Conservation (phyloP, 2,797 vertebrate genomes). For the Crypturellus tataupa region DNA sequence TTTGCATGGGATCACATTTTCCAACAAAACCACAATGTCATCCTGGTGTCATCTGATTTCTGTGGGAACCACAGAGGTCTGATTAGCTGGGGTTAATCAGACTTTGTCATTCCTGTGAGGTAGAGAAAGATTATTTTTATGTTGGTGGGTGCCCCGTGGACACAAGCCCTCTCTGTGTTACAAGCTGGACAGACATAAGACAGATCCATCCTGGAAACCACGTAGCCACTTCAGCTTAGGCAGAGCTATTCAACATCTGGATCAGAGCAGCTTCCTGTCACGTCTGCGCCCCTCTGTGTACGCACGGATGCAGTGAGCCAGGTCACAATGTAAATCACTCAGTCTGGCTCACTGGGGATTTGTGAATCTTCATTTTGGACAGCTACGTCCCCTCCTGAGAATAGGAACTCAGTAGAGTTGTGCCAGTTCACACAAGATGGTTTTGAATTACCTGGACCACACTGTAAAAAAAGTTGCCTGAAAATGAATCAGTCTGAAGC, state of each 20-base stretch:
- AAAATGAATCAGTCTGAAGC: constrained; percentile 15
- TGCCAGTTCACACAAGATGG: constrained; percentile 39
- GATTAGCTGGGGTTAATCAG: background rate
- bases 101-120: background rate
- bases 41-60: background rate
- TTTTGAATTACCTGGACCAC: constrained; percentile 35
- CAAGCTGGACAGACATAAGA: background rate
- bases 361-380: background rate
- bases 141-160: background rate
- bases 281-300: rapidly evolving
- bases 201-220: background rate
- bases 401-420: background rate
- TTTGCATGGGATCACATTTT: background rate
- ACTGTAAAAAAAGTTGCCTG: constrained; percentile 40
- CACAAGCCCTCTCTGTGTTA: background rate
- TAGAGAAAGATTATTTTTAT: background rate
- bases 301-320: background rate
- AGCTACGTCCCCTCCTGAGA: constrained; percentile 2
- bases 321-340: background rate
- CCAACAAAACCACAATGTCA: background rate
- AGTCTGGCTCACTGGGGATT: background rate
- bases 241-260: background rate
- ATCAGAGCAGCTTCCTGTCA: background rate
- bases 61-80: rapidly evolving
- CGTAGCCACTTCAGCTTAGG: background rate